Percentiles rank a stretch among this genome's conserved stretches.
These are phyloP conservation scores for Moxostoma hubbsi DNA, from an alignment of 2,797 vertebrate species.

Conservation along the genomic window DNA sequence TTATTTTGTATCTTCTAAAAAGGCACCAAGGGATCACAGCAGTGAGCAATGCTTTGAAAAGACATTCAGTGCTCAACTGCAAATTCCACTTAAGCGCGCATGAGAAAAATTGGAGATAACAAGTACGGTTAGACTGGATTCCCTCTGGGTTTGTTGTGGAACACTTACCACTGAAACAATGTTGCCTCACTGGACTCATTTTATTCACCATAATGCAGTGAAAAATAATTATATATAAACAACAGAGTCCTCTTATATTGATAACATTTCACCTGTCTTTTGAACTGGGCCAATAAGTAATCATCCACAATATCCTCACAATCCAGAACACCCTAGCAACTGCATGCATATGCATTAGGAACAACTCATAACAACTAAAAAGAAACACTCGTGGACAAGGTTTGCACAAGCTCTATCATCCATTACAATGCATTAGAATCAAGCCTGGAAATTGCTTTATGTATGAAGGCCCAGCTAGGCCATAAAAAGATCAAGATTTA, in stretches of 20 bases:
- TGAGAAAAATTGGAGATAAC: conserved; percentile 28
- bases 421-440: no score
- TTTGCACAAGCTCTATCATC: no score
- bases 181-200: neutral
- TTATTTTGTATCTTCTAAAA: conserved; percentile 24
- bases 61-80: conserved; percentile 6
- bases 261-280: no score
- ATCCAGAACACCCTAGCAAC: neutral
- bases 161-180: neutral
- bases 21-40: neutral
- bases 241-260: no score
- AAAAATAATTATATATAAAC: no score
- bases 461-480: no score
- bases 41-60: neutral
- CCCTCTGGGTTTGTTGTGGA: conserved; percentile 21
- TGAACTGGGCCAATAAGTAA: no score
- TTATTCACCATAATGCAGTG: neutral
- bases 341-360: neutral
- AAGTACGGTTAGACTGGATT: conserved; percentile 14
- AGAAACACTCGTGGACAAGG: no score
- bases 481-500: no score
- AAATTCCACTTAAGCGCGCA: conserved; percentile 1
- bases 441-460: no score
- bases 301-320: neutral
- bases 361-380: no score